These are phyloP conservation scores for Chauna torquata DNA, from an alignment of 2,113 vertebrate genomes.

Conservation along the genomic window DNA sequence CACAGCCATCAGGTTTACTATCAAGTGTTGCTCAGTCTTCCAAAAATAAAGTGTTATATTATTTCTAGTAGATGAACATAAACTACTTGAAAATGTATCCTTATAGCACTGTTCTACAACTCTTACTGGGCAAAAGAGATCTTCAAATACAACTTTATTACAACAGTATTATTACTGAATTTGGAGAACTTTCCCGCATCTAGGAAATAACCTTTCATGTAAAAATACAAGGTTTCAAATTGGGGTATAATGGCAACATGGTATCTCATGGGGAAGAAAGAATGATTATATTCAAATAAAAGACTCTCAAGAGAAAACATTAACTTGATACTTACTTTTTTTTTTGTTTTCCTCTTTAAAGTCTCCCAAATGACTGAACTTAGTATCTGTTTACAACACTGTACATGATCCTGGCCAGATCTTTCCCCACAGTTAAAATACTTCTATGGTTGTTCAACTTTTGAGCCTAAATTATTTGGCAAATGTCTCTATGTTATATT, in stretches of 20 bases:
- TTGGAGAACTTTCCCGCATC: background rate
- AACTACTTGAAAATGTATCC: background rate
- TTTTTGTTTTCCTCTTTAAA: background rate
- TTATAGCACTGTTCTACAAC: background rate
- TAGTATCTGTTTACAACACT: background rate
- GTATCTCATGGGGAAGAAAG: background rate
- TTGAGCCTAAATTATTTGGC: background rate
- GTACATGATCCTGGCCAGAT: background rate
- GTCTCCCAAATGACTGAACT: background rate
- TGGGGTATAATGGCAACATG: background rate
- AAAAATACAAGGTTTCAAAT: background rate
- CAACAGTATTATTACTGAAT: background rate
- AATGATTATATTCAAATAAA: background rate
- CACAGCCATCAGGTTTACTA: background rate
- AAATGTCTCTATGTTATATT: background rate
- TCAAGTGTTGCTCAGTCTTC: background rate
- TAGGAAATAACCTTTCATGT: background rate
- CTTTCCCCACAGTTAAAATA: background rate
- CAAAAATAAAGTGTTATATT: background rate
- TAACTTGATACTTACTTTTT: background rate
- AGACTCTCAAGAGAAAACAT: background rate
- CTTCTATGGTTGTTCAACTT: background rate
- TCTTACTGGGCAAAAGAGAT: background rate
- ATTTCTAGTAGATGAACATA: background rate
- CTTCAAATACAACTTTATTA: background rate